Conservation (phyloP, 1,140 invertebrate species). For the Nasonia longicornis region DNA sequence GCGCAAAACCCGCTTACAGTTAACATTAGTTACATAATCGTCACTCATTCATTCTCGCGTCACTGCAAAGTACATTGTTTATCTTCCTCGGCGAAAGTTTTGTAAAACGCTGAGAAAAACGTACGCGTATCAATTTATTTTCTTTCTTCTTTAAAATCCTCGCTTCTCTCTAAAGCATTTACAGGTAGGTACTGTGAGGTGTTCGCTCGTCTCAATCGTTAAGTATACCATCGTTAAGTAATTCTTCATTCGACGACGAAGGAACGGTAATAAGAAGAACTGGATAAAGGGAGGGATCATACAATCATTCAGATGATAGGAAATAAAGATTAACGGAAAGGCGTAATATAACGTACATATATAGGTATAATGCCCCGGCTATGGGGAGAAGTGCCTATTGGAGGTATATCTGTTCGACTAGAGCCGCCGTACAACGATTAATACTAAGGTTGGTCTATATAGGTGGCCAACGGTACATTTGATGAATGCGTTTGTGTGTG, state of each 20-base stretch:
- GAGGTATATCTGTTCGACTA: slow-evolving; percentile 67
- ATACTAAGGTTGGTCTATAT: slow-evolving; percentile 55
- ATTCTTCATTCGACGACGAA: slow-evolving; percentile 46
- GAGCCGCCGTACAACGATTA: slow-evolving; percentile 64
- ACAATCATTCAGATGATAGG: slow-evolving; percentile 8
- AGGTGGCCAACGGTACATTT: slow-evolving; percentile 43
- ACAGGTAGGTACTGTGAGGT: slow-evolving; percentile 59
- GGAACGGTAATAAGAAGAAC: neutral
- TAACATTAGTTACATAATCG: slow-evolving; percentile 11
- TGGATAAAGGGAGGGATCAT: neutral
- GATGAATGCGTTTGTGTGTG: neutral
- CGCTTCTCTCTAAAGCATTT: slow-evolving; percentile 48
- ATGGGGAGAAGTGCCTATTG: slow-evolving; percentile 50
- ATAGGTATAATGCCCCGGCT: slow-evolving; percentile 16
- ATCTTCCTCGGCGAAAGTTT: neutral
- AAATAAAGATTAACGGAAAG: slow-evolving; percentile 17
- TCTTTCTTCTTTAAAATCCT: neutral
- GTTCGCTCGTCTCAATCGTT: slow-evolving; percentile 47
- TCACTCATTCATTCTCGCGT: neutral
- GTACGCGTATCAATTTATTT: neutral
- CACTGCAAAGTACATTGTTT: neutral
- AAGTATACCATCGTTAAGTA: slow-evolving; percentile 65
- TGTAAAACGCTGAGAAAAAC: neutral
- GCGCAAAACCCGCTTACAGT: neutral
- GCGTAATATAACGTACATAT: slow-evolving; percentile 16